These are phyloP conservation scores for Rhombomys opimus DNA, from an alignment of 2,113 vertebrate genomes.

Conservation along the genomic window DNA sequence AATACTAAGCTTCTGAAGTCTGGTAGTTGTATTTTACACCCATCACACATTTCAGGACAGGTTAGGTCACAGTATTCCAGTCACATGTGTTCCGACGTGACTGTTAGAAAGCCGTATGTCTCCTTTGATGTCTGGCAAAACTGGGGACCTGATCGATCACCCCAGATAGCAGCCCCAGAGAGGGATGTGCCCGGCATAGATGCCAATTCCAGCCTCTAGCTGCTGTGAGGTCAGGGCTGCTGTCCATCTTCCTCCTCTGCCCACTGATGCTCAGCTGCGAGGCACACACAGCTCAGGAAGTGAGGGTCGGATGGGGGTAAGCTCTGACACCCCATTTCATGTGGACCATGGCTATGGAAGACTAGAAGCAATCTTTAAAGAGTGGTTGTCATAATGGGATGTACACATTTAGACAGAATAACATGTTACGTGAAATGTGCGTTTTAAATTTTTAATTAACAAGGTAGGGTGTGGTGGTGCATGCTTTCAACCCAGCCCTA, in stretches of 20 bases:
- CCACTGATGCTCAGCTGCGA: neutral
- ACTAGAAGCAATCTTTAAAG: neutral
- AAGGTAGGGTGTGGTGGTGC: neutral
- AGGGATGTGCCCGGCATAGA: neutral
- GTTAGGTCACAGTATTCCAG: neutral
- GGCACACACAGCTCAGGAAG: neutral
- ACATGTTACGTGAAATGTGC: neutral
- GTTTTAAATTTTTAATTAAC: slow-evolving; percentile 21
- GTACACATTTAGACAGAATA: neutral
- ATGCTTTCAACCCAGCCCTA: neutral
- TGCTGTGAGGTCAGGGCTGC: neutral
- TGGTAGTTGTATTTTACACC: neutral
- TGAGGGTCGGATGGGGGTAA: neutral
- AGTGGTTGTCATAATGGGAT: neutral
- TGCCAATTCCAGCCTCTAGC: neutral
- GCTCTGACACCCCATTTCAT: neutral
- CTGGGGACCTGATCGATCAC: neutral
- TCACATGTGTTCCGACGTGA: neutral
- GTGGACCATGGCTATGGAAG: neutral
- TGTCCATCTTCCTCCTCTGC: neutral
- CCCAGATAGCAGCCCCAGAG: neutral
- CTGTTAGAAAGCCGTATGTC: neutral
- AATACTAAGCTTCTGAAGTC: neutral
- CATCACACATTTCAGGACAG: neutral
- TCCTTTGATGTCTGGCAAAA: slow-evolving; percentile 15